phyloP scores from a whole-genome alignment of 1,140 invertebrate species.

The Nymphalis io region DNA sequence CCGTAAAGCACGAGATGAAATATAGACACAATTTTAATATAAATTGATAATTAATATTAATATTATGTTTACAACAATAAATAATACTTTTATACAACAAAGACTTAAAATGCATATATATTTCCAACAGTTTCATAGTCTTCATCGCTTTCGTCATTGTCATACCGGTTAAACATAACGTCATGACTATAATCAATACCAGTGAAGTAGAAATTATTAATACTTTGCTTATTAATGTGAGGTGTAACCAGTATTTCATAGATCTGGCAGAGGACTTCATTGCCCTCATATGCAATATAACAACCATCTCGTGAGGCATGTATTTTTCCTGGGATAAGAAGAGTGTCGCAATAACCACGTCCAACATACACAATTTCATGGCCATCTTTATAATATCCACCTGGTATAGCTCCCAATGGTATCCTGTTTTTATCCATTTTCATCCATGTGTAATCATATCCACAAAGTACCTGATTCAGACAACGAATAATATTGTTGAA shows the following conservation, averaged over 20 bases:
- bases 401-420: conserved; percentile 51
- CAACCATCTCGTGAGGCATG: conserved; percentile 70
- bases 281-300: conserved; percentile 88
- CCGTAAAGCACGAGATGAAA: too few species aligned
- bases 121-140: too few species aligned
- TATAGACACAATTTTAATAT: too few species aligned
- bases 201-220: conserved; percentile 14
- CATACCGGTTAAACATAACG: too few species aligned
- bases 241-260: conserved; percentile 71
- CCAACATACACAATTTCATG: conserved; percentile 87
- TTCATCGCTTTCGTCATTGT: too few species aligned
- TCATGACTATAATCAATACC: too few species aligned
- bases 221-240: conserved; percentile 82
- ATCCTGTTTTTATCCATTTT: conserved; percentile 39
- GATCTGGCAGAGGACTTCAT: conserved; percentile 70
- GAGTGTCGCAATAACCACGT: conserved; percentile 84
- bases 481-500: not conserved
- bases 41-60: too few species aligned
- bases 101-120: too few species aligned
- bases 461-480: conserved; percentile 52
- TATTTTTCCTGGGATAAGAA: conserved; percentile 89
- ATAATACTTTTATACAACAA: too few species aligned
- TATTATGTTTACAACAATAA: too few species aligned
- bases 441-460: conserved; percentile 53
- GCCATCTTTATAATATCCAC: conserved; percentile 41